phyloP scores from a whole-genome alignment of 2,888 invertebrate genomes.

The Torymus aiolomorphi region DNA sequence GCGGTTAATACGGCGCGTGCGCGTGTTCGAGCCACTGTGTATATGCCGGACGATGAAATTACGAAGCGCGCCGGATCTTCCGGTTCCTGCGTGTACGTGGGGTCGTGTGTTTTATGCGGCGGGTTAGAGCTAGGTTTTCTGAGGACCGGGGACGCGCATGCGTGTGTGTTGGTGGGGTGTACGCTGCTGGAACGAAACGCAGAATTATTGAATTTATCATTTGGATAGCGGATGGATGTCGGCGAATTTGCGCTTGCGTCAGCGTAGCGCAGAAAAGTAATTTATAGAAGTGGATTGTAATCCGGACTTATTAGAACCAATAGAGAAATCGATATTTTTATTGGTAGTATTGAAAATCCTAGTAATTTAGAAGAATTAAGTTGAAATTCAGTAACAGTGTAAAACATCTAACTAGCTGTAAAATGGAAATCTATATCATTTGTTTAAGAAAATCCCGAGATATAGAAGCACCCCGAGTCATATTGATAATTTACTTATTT shows the following conservation, averaged over 20 bases:
- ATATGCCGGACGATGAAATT: slow-evolving; percentile 46
- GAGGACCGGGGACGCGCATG: neutral
- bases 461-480: too few relatives aligned
- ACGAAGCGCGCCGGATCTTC: slow-evolving; percentile 57
- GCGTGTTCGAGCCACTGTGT: neutral
- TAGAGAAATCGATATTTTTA: too few relatives aligned
- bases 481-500: too few relatives aligned
- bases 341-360: too few relatives aligned
- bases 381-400: too few relatives aligned
- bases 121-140: slow-evolving; percentile 9
- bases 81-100: slow-evolving; percentile 43
- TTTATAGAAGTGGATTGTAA: neutral
- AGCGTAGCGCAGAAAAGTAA: neutral
- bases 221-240: neutral
- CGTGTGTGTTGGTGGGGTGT: neutral
- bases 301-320: too few relatives aligned
- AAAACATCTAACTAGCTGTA: too few relatives aligned
- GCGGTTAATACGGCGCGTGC: slow-evolving; percentile 30
- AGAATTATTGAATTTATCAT: slow-evolving; percentile 22
- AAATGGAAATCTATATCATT: too few relatives aligned
- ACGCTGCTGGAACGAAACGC: slow-evolving; percentile 3
- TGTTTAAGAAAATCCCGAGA: too few relatives aligned
- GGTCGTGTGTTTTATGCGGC: slow-evolving; percentile 8
- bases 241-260: neutral
- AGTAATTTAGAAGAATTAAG: too few relatives aligned